Evolutionary conservation across 2,797 vertebrate species (phyloP), one percentile per base, ranked within the genome.

Genomic region (Echeneis naucrates): DNA sequence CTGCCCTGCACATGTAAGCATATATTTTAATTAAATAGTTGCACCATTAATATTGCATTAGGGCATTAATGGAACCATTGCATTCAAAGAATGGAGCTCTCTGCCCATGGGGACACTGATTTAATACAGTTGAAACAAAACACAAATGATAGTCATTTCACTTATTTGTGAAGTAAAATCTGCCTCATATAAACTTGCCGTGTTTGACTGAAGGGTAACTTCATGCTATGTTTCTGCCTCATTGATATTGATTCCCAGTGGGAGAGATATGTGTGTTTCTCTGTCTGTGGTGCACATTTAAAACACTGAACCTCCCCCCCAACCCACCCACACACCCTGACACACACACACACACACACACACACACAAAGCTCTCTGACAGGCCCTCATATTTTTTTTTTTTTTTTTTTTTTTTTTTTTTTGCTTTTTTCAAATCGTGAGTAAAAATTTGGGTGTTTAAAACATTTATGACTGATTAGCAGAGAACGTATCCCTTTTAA

Each of bases 381-480:
- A 92, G 87, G 81, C 77, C 67, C 57, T 90, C 83, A 74, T 38
- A 61, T 72, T 77, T 82, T 67, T 68, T 70, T 62, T 77, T 82
- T 65, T 62, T 77, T 82, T 68, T n/a, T n/a, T 61, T 72, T 77
- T 82, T 67, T 68, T 70, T 62, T 77, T 82, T 65, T 62, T 77
- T 82, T 68, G 68, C 38, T 71, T 66, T 81, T 80, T 74, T 75
- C 19, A 77, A 75, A 83, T 78, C 70, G 55, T 37, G 69, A 76
- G 77, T 61, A 81, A 89, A 92, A 90, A 92, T 86, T 76, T 84
- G 77, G 72, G 69, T 90, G 81, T 92, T 91, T 94, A 88, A 94
- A 95, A 93, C 90, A 94, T 94, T 93, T 93, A 94, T 93, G 92
- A 91, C 84, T 93, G 90, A 94, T 94, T 94, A 94, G 87, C 88